These are phyloP conservation scores for Tragelaphus buxtoni DNA, from an alignment of 2,113 vertebrate genomes.

Conservation along the genomic window DNA sequence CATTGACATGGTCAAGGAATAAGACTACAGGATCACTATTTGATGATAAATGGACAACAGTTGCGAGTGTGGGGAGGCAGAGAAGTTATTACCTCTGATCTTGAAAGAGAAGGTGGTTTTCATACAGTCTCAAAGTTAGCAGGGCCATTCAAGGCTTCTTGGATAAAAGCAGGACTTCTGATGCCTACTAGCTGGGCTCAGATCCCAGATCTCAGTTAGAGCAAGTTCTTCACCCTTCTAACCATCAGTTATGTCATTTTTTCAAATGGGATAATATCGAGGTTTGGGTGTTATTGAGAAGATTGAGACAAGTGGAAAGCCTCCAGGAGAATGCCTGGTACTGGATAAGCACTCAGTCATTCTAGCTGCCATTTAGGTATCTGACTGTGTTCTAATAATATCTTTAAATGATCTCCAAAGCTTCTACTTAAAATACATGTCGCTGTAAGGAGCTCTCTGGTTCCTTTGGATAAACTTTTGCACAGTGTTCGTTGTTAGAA, in stretches of 20 bases:
- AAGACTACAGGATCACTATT: neutral
- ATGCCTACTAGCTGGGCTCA: neutral
- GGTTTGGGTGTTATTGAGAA: neutral
- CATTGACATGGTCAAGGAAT: conserved; percentile 20
- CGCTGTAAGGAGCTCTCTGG: neutral
- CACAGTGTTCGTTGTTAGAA: neutral
- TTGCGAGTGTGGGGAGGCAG: neutral
- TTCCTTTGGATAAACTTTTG: neutral
- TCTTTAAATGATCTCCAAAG: neutral
- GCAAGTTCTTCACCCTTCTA: neutral
- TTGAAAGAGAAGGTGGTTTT: neutral
- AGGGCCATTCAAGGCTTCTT: neutral
- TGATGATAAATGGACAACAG: neutral
- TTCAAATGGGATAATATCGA: neutral
- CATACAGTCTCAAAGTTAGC: neutral
- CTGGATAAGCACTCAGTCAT: rapidly evolving
- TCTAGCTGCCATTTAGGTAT: neutral
- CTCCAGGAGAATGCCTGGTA: neutral
- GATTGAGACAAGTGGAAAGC: neutral
- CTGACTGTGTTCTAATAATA: neutral
- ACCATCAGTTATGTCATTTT: neutral
- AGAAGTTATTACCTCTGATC: neutral
- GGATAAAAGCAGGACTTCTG: neutral
- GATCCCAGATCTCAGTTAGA: neutral
- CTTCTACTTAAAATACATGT: neutral